phyloP scores from a whole-genome alignment of 2,797 vertebrate genomes.

The Cercopithecus neglectus region DNA sequence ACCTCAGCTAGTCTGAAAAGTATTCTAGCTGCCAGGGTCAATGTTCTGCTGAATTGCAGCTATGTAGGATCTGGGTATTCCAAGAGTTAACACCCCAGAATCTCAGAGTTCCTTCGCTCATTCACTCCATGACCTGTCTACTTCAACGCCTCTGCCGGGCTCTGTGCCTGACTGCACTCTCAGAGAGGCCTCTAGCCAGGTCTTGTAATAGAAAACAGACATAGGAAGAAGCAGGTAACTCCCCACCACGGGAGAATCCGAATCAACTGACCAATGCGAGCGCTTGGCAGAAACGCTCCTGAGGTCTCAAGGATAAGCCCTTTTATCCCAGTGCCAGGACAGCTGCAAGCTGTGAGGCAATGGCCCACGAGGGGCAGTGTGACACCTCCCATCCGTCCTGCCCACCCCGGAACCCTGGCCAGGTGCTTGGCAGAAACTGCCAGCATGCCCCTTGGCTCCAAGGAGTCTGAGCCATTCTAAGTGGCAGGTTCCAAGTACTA shows the following conservation, averaged over 20 bases:
- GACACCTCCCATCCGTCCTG: neutral
- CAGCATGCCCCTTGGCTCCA: conserved; percentile 62
- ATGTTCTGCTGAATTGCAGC: neutral
- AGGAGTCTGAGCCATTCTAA: conserved; percentile 66
- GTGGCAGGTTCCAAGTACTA: conserved; percentile 44
- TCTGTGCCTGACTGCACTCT: neutral
- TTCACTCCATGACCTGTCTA: neutral
- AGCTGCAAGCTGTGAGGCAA: neutral
- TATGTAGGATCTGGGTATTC: neutral
- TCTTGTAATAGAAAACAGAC: neutral
- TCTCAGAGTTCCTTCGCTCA: neutral
- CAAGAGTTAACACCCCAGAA: neutral
- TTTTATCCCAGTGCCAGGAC: neutral
- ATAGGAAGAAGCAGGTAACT: neutral
- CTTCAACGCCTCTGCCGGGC: neutral
- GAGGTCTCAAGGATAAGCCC: neutral
- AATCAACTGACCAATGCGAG: neutral
- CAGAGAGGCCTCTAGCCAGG: neutral
- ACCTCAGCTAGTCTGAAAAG: neutral
- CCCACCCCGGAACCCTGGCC: neutral
- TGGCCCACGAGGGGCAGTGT: neutral
- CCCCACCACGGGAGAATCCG: neutral
- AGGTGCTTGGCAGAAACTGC: conserved; percentile 21
- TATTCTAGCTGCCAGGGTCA: neutral
- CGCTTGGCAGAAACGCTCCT: neutral